phyloP scores from a whole-genome alignment of 2,113 vertebrate genomes.

The Rhea pennata region DNA sequence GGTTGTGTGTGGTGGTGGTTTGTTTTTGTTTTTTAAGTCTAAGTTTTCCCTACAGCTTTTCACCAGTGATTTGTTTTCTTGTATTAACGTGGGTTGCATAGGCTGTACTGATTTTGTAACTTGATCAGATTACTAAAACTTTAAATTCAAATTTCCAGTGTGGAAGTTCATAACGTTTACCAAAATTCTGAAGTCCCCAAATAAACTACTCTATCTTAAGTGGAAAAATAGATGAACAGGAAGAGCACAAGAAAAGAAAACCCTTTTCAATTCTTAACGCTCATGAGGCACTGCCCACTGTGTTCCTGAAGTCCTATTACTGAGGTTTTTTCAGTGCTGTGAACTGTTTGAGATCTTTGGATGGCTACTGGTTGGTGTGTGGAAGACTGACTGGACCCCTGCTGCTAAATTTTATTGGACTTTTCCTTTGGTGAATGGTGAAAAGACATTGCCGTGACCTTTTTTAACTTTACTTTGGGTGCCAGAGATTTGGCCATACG shows the following conservation, averaged over 20 bases:
- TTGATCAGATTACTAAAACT: background rate
- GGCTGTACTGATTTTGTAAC: background rate
- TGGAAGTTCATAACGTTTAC: background rate
- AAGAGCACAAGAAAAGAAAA: background rate
- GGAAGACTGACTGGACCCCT: background rate
- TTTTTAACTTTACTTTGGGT: no score
- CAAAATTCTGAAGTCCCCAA: background rate
- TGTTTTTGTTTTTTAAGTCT: background rate
- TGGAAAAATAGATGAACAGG: background rate
- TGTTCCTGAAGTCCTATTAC: background rate
- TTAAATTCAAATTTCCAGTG: background rate
- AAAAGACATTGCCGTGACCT: background rate
- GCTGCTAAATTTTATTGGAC: background rate
- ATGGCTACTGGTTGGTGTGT: background rate
- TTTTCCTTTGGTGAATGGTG: background rate
- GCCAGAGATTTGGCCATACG: no score
- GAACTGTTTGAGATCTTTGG: background rate
- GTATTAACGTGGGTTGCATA: fast-evolving
- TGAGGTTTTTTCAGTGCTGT: background rate
- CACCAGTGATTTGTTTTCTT: background rate
- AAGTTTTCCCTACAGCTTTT: background rate
- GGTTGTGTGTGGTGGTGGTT: background rate
- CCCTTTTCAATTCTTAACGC: background rate
- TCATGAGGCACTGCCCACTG: background rate
- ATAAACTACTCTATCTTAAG: background rate